Evolutionary conservation across 2,888 invertebrate species (phyloP).

Genomic region (Cheilosia grossa): DNA sequence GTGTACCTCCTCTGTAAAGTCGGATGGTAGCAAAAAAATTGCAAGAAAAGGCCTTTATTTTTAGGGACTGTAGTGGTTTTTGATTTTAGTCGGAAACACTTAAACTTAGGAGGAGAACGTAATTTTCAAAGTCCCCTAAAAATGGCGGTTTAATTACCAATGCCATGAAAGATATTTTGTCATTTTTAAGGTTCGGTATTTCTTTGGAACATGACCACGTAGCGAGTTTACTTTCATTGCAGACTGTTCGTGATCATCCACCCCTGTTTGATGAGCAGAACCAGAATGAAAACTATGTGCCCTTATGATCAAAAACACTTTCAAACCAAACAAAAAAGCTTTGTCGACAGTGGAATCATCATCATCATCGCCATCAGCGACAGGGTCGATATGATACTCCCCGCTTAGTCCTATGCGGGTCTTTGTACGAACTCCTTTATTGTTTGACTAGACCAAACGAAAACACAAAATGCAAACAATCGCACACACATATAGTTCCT

Average conservation of each 20-base stretch:
- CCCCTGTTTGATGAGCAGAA: background rate
- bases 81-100: too few species aligned
- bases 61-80: too few species aligned
- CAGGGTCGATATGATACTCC: slow-evolving; percentile 6
- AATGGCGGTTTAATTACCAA: too few species aligned
- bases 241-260: slow-evolving; percentile 2
- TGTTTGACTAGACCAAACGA: slow-evolving; percentile 65
- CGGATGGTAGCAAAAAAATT: too few species aligned
- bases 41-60: too few species aligned
- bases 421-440: slow-evolving; percentile 34
- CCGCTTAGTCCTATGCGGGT: slow-evolving; percentile 16
- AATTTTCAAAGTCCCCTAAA: too few species aligned
- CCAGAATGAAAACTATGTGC: background rate
- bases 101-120: too few species aligned
- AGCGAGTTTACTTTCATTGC: background rate
- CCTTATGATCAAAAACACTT: slow-evolving; percentile 4
- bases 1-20: too few species aligned
- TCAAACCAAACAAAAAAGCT: slow-evolving; percentile 23
- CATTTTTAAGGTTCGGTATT: too few species aligned
- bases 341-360: slow-evolving; percentile 53
- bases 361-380: slow-evolving; percentile 54
- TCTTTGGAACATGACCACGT: background rate
- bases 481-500: background rate
- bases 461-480: slow-evolving; percentile 24
- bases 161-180: too few species aligned